phyloP scores from a whole-genome alignment of 1,140 invertebrate species.

The Grapholita molesta region DNA sequence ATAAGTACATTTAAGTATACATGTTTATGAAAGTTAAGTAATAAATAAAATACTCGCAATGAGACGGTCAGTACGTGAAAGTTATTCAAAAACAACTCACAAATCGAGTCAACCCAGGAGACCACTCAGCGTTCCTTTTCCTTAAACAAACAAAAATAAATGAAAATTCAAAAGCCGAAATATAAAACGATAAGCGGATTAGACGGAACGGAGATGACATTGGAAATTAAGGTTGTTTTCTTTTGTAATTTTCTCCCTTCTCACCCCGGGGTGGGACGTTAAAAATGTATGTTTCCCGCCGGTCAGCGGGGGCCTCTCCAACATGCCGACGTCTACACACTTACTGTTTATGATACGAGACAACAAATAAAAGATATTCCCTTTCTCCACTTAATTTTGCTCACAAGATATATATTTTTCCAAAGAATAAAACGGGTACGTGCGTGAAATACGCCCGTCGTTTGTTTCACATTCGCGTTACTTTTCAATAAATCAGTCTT shows the following conservation, averaged over 20 bases:
- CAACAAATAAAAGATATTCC: slow-evolving; percentile 20
- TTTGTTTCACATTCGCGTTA: slow-evolving; percentile 11
- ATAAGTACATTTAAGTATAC: no score
- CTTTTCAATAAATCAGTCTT: slow-evolving; percentile 15
- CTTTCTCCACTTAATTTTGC: slow-evolving; percentile 16
- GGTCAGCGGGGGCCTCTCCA: slow-evolving; percentile 33
- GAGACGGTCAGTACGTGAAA: background rate
- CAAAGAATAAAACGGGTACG: slow-evolving; percentile 10
- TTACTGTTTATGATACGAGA: slow-evolving; percentile 35
- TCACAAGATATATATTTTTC: slow-evolving; percentile 12
- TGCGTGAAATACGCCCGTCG: background rate
- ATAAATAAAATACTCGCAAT: no score
- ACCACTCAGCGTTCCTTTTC: slow-evolving; percentile 54
- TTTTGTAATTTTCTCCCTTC: slow-evolving; percentile 72
- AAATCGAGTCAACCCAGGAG: slow-evolving; percentile 52
- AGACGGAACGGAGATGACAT: slow-evolving; percentile 76
- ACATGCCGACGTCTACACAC: slow-evolving; percentile 43
- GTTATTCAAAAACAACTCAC: slow-evolving; percentile 17
- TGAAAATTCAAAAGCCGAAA: slow-evolving; percentile 75
- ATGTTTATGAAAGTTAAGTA: no score
- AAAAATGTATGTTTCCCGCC: slow-evolving; percentile 71
- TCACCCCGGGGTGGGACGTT: slow-evolving; percentile 56
- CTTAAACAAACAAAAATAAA: slow-evolving; percentile 77
- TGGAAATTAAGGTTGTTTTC: slow-evolving; percentile 77
- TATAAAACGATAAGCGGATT: slow-evolving; percentile 77